Evolutionary conservation across 2,888 invertebrate species (phyloP).

Genomic region (Polylopha cassiicola): DNA sequence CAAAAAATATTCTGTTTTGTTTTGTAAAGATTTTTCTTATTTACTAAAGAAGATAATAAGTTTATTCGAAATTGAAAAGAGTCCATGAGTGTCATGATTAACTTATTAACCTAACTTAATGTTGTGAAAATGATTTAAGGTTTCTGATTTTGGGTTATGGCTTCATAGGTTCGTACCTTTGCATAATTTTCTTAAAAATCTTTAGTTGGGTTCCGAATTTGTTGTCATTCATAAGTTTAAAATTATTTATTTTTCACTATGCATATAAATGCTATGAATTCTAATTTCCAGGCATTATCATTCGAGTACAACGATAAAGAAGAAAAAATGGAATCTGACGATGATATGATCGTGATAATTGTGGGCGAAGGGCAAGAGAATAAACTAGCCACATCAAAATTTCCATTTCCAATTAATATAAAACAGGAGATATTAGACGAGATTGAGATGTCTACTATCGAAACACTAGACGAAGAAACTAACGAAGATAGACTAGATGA

Average conservation of each 20-base stretch:
- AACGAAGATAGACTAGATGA: slow-evolving; percentile 19
- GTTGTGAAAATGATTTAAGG: not conserved
- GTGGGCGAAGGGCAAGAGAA: slow-evolving; percentile 32
- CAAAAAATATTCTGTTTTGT: slow-evolving; percentile 15
- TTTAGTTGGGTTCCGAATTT: slow-evolving; percentile 1
- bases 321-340: slow-evolving; percentile 34
- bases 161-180: slow-evolving; percentile 19
- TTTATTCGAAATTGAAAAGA: no score
- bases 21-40: no score
- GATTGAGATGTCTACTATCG: not conserved
- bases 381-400: not conserved
- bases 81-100: not conserved
- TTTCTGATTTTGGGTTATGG: slow-evolving; percentile 4
- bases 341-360: slow-evolving; percentile 43
- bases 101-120: no score
- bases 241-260: not conserved
- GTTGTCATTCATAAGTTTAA: slow-evolving; percentile 11
- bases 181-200: slow-evolving; percentile 13
- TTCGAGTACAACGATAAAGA: not conserved
- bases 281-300: not conserved
- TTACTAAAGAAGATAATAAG: no score
- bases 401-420: slow-evolving; percentile 24
- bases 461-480: slow-evolving; percentile 21
- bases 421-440: slow-evolving; percentile 31
- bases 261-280: not conserved